Base-by-base conservation (phyloP, 2,113 vertebrate species). In the Cyanoramphus novaezelandiae region DNA sequence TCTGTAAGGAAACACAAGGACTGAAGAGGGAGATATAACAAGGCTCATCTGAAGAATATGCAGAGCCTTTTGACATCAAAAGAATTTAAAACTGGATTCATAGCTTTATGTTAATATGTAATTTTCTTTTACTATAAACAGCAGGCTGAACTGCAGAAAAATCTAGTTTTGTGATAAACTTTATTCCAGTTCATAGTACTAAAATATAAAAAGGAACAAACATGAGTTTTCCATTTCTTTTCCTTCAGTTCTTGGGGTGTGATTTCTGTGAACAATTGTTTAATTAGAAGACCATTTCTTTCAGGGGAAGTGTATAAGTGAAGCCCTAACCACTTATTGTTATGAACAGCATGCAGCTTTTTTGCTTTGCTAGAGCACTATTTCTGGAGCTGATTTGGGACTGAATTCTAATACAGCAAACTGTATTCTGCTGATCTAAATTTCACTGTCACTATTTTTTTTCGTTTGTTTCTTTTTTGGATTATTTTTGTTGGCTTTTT, bases 261-360 rank as follows among this genome's bases (percentile, higher is more conserved):
- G 52, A 79, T 71, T 93, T 86, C 82, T 76, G 50, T 3, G 19
- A 95, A 95, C 86, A 93, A 94, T 52, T 86, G 72, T 88, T 95
- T 96, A 97, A 94, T 92, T 96, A 84, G 79, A 83, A 92, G 80
- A 88, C 62, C 28, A 57, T 88, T 92, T 90, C 43, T 94, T 94
- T 76, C 3, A 10, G 44, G 57, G 62, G 72, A 92, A 83, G 72
- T 43, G 80, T 70, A 12, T 67, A 95, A 94, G 88, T 35, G 60
- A 96, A 78, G 27, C 37, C 52, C 24, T 86, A 90, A 95, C 68
- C 82, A 69, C 69, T 88, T 90, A 96, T 78, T 95, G 90, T 94
- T 83, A 93, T 8, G 64, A 96, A 86, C 82, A 88, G 86, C 85
- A 75, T 90, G 90, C 3, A 3, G 24, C 53, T 41, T 35, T 88